These are phyloP conservation scores for Notarius quadriscutis DNA, from an alignment of 2,113 vertebrate genomes.

Conservation along the genomic window DNA sequence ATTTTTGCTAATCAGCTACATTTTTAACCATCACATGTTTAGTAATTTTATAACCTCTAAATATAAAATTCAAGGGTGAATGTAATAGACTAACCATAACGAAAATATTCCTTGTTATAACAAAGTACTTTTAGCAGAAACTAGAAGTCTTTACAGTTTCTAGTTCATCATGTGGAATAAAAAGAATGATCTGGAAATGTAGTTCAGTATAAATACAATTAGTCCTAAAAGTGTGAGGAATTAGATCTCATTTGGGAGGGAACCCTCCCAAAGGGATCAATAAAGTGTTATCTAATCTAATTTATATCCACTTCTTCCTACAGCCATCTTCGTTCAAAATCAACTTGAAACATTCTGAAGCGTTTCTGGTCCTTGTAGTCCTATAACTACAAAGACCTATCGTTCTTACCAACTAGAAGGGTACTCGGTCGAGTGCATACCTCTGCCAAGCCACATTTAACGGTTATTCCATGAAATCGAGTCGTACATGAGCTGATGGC, in stretches of 20 bases:
- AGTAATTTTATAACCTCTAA: not conserved
- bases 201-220: not conserved
- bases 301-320: not conserved
- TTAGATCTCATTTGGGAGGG: too few relatives aligned
- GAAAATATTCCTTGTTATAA: not conserved
- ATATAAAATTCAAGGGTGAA: not conserved
- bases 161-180: not conserved
- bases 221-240: not conserved
- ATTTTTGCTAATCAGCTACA: not conserved
- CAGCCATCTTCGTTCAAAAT: not conserved
- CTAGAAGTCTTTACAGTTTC: not conserved
- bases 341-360: not conserved
- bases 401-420: too few relatives aligned
- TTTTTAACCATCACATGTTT: not conserved
- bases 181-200: not conserved
- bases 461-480: too few relatives aligned
- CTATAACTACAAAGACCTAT: not conserved
- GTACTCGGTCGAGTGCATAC: too few relatives aligned
- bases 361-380: not conserved
- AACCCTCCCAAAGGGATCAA: too few relatives aligned
- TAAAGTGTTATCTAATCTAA: too few relatives aligned
- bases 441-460: too few relatives aligned
- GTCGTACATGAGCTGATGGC: too few relatives aligned
- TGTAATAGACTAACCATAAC: not conserved
- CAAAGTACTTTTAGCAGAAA: not conserved